Conservation (phyloP, 2,797 vertebrate species). For the Spinus pinus region DNA sequence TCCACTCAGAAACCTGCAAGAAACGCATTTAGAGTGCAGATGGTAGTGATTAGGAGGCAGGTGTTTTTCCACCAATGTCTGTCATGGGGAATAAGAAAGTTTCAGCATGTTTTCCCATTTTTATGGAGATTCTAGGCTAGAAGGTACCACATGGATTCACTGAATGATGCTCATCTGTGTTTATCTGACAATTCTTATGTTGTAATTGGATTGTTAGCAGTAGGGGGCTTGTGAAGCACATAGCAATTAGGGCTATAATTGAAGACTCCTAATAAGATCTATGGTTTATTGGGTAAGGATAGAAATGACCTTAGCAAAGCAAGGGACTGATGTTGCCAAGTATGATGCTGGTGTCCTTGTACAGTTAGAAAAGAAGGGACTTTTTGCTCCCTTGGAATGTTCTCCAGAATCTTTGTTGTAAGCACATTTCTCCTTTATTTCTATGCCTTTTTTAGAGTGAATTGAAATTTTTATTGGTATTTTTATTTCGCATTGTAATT, state of each 20-base stretch:
- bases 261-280: not conserved
- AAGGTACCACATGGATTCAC: not conserved
- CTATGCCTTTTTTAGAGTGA: not conserved
- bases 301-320: not conserved
- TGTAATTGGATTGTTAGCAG: not conserved
- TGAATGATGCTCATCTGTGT: not conserved
- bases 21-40: not conserved
- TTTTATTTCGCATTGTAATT: not conserved
- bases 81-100: not conserved
- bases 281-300: not conserved
- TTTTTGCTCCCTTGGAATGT: not conserved
- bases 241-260: not conserved
- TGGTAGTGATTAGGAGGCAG: not conserved
- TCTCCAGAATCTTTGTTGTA: not conserved
- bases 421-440: not conserved
- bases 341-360: not conserved
- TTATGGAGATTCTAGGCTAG: not conserved
- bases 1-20: not conserved
- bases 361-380: not conserved
- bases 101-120: not conserved
- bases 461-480: not conserved
- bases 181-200: not conserved
- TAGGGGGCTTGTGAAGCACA: not conserved
- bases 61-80: not conserved
- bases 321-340: fast-evolving